Conservation (phyloP, 2,888 invertebrate species). For the Branchipolynoe longqiensis region DNA sequence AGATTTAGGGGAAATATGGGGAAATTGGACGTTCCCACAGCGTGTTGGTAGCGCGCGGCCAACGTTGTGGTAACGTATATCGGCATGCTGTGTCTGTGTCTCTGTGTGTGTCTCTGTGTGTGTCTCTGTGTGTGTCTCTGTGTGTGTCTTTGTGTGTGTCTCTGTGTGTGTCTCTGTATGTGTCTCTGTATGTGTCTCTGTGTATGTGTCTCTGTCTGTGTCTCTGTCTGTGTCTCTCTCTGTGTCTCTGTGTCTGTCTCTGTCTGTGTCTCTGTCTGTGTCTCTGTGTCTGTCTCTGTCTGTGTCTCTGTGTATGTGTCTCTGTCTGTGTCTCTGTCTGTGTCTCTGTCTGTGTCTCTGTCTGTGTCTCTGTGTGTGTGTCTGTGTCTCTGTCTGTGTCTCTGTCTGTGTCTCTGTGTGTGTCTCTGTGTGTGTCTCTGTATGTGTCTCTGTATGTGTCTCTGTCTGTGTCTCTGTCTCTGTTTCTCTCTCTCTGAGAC, state of each 20-base stretch:
- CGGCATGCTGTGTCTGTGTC: too few relatives aligned
- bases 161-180: background rate
- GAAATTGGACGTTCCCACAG: too few relatives aligned
- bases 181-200: background rate
- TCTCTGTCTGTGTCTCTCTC: background rate
- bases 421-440: background rate
- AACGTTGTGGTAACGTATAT: too few relatives aligned
- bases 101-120: too few relatives aligned
- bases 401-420: constrained; percentile 20
- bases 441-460: too few relatives aligned
- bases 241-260: constrained; percentile 22
- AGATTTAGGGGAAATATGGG: too few relatives aligned
- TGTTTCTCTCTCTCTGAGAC: too few relatives aligned
- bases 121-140: background rate
- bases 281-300: constrained; percentile 16
- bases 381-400: constrained; percentile 22
- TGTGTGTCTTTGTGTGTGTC: background rate
- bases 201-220: background rate
- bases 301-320: constrained; percentile 9
- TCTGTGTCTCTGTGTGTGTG: constrained; percentile 22
- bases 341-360: constrained; percentile 22
- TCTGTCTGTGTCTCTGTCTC: too few relatives aligned
- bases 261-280: constrained; percentile 2
- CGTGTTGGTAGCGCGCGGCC: too few relatives aligned
- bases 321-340: constrained; percentile 33